Percentiles rank a stretch among this genome's conserved stretches.
Evolutionary conservation across 2,113 vertebrate genomes (phyloP).

Genomic region (Rhizomys pruinosus): DNA sequence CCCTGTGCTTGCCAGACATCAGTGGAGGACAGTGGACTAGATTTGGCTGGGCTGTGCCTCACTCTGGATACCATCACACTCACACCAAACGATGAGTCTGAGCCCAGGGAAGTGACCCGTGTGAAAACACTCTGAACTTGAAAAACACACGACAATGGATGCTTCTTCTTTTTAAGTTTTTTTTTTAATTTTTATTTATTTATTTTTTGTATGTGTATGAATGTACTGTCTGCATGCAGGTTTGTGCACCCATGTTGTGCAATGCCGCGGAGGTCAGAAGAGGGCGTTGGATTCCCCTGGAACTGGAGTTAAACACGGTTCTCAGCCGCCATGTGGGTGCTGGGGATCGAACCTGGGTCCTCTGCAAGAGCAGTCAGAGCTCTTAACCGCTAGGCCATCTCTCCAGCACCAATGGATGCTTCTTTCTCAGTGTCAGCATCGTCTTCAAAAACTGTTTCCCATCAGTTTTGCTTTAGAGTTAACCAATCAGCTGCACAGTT

Average conservation of each 20-base stretch:
- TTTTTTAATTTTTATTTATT: too few species aligned
- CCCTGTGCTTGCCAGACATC: background rate
- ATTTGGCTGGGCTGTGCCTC: background rate
- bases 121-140: background rate
- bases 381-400: too few species aligned
- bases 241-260: too few species aligned
- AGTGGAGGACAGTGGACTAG: background rate
- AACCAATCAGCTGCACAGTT: conserved; percentile 27
- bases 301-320: too few species aligned
- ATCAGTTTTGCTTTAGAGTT: conserved; percentile 61
- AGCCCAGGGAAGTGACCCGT: background rate
- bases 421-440: conserved; percentile 50
- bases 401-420: conserved; percentile 12
- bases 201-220: too few species aligned
- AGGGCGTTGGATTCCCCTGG: too few species aligned
- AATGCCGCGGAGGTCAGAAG: too few species aligned
- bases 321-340: too few species aligned
- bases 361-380: too few species aligned
- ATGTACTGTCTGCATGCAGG: too few species aligned
- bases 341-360: too few species aligned
- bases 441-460: conserved; percentile 48
- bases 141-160: background rate
- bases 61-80: accelerated
- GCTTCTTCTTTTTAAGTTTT: too few species aligned
- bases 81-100: background rate